Percentiles rank a stretch among this genome's conserved stretches.
These are phyloP conservation scores for Metalampra italica DNA, from an alignment of 2,888 invertebrate genomes.

Conservation along the genomic window DNA sequence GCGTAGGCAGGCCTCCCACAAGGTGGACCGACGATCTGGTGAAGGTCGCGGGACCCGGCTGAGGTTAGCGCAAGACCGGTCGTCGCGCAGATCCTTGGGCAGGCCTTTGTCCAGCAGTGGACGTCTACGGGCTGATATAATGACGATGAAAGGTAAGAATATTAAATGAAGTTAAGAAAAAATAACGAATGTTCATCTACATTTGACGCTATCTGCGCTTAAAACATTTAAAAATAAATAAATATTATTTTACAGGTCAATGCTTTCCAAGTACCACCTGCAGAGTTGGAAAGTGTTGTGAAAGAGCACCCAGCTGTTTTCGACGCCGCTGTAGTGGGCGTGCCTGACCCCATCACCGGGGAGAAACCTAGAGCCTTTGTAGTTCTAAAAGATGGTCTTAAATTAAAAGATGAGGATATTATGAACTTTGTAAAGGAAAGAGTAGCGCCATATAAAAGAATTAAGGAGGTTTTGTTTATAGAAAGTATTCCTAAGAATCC, in stretches of 20 bases:
- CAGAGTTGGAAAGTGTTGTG: conserved; percentile 88
- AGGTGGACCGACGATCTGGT: too few relatives aligned
- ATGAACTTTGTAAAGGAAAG: conserved; percentile 80
- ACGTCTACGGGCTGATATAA: too few relatives aligned
- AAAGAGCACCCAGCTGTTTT: conserved; percentile 84
- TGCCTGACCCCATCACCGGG: conserved; percentile 82
- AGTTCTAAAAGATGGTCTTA: conserved; percentile 68
- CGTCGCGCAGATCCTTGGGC: too few relatives aligned
- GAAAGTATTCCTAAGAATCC: conserved; percentile 85
- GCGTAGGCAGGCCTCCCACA: too few relatives aligned
- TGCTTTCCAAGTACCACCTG: conserved; percentile 90
- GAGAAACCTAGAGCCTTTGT: conserved; percentile 88
- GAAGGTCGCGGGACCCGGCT: too few relatives aligned
- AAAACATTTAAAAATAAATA: too few relatives aligned
- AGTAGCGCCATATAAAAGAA: conserved; percentile 87
- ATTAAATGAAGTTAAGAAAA: too few relatives aligned
- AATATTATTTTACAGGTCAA: conserved; percentile 69
- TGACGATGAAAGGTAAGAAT: background rate
- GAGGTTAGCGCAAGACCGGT: too few relatives aligned
- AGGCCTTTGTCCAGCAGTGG: too few relatives aligned
- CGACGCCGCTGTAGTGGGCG: conserved; percentile 91
- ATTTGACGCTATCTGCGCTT: too few relatives aligned
- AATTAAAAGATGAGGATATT: conserved; percentile 75
- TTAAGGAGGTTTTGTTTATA: conserved; percentile 83
- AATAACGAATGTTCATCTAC: too few relatives aligned